Base-by-base conservation (phyloP, 2,888 invertebrate genomes). In the Muschampia plurimacula region DNA sequence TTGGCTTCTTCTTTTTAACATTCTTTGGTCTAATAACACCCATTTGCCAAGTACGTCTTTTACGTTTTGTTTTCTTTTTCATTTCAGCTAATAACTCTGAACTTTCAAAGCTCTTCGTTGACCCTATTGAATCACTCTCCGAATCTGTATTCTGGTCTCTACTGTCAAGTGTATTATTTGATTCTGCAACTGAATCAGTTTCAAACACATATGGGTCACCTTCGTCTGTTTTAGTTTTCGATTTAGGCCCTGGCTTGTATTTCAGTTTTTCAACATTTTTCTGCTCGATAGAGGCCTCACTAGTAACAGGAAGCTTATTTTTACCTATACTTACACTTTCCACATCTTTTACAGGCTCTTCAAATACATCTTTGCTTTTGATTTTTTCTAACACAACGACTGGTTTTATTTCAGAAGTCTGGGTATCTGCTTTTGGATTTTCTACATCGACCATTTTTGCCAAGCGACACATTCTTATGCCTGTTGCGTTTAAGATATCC, bases 391-490 rank as follows among this genome's bases (percentile, higher is more conserved):
- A 77, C 22, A 88, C 78, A 7, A 89, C 88, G n/a, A 87, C 78
- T 1, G 90, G 86, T 67, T 82, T 85, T 7, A 75, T 52, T 41
- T 82, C 74, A 28, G 62, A 59, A n/a, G 13, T 59, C 5, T 68
- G 49, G 39, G 46, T 55, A 57, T 85, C 84, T 83, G 83, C 59
- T 86, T 88, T 32, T 79, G 74, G 67, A 55, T 62, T 75, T 76
- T 86, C 89, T 39, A 90, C 91, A 75, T 90, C 89, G 12, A 86
- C 88, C 74, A 95, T 88, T 86, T 95, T 96, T 44, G 95, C 91
- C 70, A 96, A 82, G 65, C 96, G 95, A 82, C 96, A 96, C 93
- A 95, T 95, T 77, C 97, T 89, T 81, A 96, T 95, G 12, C 96
- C 96, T 2, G 95, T 95, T 13, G 96, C 95, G 68, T 95, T 90